Base-by-base conservation (phyloP, 2,888 invertebrate genomes). In the Standfussiana lucernea region DNA sequence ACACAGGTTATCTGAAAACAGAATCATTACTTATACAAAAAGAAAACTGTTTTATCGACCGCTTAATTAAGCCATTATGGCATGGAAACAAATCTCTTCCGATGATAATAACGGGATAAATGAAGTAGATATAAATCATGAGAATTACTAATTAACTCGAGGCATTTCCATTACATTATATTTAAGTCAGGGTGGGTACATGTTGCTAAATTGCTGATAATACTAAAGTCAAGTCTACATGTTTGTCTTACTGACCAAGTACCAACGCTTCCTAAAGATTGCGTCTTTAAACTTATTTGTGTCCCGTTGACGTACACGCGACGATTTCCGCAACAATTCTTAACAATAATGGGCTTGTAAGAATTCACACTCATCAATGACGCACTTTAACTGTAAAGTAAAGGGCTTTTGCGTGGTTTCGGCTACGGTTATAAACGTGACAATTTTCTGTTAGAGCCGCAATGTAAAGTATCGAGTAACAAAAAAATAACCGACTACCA, bases 231-330 rank as follows among this genome's bases (percentile, higher is more conserved):
- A 75, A 59, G 28, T 40, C n/a, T 32, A n/a, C 24, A 10, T 56
- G 28, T 72, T 80, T 53, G 35, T 15, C 35, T 62, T 50, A 32
- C 45, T 56, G 35, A 47, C 15, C 62, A 64, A 74, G 74, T 74
- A 77, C n/a, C n/a, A n/a, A 64, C 53, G 35, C 40, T 69, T 77
- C 15, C n/a, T 28, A 69, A 66, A 69, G 68, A 69, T 80, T 70
- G 56, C 62, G 45, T 61, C 35, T 59, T 28, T 24, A 15, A 35
- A 45, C 37, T 70, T 80, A 82, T 67, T 84, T 71, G 62, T 75
- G 53, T 72, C 32, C 40, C 56, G 56, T 56, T 85, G 76, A 76
- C 82, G 82, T 72, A 66, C 61, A 69, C 37, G 71, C 42, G 45
- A 45, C 53, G 35, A 75, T 69, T 85, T 75, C 75, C 68, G 28